Conservation (phyloP, 1,140 invertebrate genomes). For the Oncopeltus fasciatus region DNA sequence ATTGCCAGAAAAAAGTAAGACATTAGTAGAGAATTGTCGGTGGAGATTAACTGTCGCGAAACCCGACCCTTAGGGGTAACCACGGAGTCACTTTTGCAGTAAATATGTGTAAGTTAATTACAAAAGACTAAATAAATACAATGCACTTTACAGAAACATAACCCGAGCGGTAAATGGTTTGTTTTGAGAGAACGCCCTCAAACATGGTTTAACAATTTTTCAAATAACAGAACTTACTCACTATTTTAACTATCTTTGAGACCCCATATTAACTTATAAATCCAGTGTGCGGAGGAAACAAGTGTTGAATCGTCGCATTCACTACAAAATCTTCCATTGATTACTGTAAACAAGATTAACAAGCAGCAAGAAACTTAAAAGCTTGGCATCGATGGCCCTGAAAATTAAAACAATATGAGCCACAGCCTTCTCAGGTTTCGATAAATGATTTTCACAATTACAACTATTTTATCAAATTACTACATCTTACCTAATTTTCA, state of each 20-base stretch:
- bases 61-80: too few relatives aligned
- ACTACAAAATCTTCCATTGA: constrained; percentile 20
- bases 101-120: too few relatives aligned
- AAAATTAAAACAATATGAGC: constrained; percentile 21
- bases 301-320: constrained; percentile 1
- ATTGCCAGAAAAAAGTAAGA: too few relatives aligned
- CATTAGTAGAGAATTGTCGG: too few relatives aligned
- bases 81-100: too few relatives aligned
- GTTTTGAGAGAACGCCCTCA: constrained; percentile 21
- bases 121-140: too few relatives aligned
- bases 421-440: constrained; percentile 13
- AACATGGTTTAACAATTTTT: constrained; percentile 12
- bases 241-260: constrained; percentile 14
- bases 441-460: background rate
- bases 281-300: background rate
- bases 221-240: constrained; percentile 15
- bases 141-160: too few relatives aligned
- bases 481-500: too few relatives aligned
- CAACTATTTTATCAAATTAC: background rate
- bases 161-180: constrained; percentile 14
- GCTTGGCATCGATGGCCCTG: constrained; percentile 22
- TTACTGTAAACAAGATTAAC: constrained; percentile 21
- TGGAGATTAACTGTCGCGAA: too few relatives aligned
- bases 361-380: constrained; percentile 18
- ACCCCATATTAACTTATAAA: constrained; percentile 15